phyloP scores from a whole-genome alignment of 1,140 invertebrate genomes.

The Himalopsyche phryganea region DNA sequence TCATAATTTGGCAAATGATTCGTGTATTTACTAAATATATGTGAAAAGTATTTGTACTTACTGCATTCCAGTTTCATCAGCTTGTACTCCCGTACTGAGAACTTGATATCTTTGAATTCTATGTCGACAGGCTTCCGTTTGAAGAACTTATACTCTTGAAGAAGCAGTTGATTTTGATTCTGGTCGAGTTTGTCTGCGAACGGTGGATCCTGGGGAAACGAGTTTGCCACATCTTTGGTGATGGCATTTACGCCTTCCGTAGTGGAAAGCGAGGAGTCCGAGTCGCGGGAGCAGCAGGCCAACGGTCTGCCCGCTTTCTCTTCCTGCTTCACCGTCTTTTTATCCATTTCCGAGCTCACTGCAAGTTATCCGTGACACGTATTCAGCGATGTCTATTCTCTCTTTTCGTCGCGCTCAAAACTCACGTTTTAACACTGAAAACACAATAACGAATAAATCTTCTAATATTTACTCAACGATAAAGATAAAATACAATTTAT shows the following conservation, averaged over 20 bases:
- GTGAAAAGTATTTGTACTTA: too few species aligned
- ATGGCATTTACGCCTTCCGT: constrained; percentile 7
- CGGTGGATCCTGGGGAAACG: constrained; percentile 11
- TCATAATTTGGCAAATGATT: too few species aligned
- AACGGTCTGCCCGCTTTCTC: constrained; percentile 15
- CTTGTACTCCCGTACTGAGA: constrained; percentile 52
- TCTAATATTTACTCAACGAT: too few species aligned
- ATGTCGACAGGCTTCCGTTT: constrained; percentile 58
- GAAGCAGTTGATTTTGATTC: constrained; percentile 38
- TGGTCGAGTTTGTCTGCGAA: constrained; percentile 48
- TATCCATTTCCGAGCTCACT: too few species aligned
- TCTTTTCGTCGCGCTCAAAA: too few species aligned
- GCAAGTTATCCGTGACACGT: too few species aligned
- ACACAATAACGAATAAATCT: too few species aligned
- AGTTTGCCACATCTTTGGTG: neutral
- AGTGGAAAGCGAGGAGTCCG: constrained; percentile 16
- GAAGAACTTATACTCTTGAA: constrained; percentile 26
- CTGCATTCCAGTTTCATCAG: constrained; percentile 41
- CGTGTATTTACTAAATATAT: too few species aligned
- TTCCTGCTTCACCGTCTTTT: constrained; percentile 3
- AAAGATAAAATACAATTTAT: too few species aligned
- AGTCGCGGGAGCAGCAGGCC: constrained; percentile 28
- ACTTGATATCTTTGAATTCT: constrained; percentile 65
- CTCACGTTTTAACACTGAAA: too few species aligned
- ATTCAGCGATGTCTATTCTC: too few species aligned